Percentiles rank a stretch among this genome's conserved stretches.
phyloP scores from a whole-genome alignment of 2,113 vertebrate genomes.

The Pogonocichla stellata region DNA sequence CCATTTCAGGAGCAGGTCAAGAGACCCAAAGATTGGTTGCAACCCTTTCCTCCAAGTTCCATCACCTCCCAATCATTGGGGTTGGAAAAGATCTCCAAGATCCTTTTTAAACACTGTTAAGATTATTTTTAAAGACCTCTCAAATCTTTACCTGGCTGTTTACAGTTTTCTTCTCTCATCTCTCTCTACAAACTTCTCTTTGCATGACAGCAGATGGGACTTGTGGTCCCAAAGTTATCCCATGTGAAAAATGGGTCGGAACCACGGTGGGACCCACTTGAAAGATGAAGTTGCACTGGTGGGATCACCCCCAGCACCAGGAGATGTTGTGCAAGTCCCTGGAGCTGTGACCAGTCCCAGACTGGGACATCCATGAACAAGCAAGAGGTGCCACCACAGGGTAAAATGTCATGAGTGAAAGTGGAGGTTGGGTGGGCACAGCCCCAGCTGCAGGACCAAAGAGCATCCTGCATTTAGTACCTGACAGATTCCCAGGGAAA shows the following conservation, averaged over 20 bases:
- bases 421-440: fast-evolving
- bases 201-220: not conserved
- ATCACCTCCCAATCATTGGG: fast-evolving
- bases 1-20: not conserved
- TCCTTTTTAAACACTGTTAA: not conserved
- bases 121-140: not conserved
- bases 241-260: fast-evolving
- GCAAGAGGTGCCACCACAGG: too few species aligned
- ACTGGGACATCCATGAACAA: not conserved
- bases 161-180: not conserved
- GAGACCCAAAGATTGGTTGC: not conserved
- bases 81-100: not conserved
- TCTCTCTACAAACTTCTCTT: not conserved
- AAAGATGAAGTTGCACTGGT: not conserved
- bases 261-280: not conserved
- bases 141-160: not conserved
- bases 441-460: not conserved
- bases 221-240: not conserved
- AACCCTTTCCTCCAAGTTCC: not conserved
- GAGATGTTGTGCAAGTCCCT: fast-evolving
- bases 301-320: not conserved
- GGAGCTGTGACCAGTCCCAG: not conserved
- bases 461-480: not conserved
- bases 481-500: not conserved
- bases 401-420: not conserved